Evolutionary conservation across 2,888 invertebrate species (phyloP).

Genomic region (Agriopis leucophaearia): DNA sequence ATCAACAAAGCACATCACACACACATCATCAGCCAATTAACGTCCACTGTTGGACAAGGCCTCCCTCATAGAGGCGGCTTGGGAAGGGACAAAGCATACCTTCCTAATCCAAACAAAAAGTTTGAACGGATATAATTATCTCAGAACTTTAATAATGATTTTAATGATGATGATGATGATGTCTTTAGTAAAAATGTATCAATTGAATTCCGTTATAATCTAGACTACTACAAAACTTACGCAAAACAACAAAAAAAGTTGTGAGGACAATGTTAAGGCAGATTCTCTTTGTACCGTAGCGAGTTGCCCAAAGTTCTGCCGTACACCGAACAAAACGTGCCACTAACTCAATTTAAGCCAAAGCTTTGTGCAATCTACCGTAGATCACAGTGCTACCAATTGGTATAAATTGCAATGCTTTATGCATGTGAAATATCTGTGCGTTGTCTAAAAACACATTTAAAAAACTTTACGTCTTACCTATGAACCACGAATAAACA

Average conservation of each 20-base stretch:
- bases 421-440: slow-evolving; percentile 5
- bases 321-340: slow-evolving; percentile 19
- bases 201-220: too few relatives aligned
- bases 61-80: too few relatives aligned
- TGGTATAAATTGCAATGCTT: slow-evolving; percentile 7
- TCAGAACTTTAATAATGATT: too few relatives aligned
- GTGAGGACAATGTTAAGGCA: background rate
- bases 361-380: slow-evolving; percentile 36
- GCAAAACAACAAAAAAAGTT: background rate
- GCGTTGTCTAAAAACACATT: slow-evolving; percentile 1
- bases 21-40: too few relatives aligned
- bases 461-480: background rate
- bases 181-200: too few relatives aligned
- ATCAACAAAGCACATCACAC: too few relatives aligned
- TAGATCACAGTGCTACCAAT: slow-evolving; percentile 25
- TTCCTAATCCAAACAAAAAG: too few relatives aligned
- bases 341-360: slow-evolving; percentile 25
- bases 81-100: too few relatives aligned
- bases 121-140: too few relatives aligned
- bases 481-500: background rate
- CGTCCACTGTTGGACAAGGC: too few relatives aligned
- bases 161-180: too few relatives aligned
- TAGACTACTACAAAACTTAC: background rate
- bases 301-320: slow-evolving; percentile 7
- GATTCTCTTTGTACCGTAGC: slow-evolving; percentile 13